phyloP scores from a whole-genome alignment of 2,113 vertebrate genomes.

The Xiphophorus hellerii region DNA sequence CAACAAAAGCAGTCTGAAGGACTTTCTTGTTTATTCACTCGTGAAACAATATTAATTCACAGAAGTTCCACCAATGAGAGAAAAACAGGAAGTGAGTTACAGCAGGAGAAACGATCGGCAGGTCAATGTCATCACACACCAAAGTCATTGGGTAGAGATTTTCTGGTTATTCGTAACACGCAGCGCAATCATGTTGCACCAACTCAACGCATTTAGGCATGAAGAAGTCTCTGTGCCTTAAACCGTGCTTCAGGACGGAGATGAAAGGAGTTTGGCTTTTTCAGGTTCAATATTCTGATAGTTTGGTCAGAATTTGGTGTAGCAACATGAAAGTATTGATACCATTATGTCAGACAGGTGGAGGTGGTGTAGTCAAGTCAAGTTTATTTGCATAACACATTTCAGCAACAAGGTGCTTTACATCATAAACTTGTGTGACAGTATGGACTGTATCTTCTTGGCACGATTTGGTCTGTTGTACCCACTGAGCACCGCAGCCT shows the following conservation, averaged over 20 bases:
- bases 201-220: too few species aligned
- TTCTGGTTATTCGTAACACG: too few species aligned
- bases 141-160: too few species aligned
- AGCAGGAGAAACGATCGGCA: constrained; percentile 8
- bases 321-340: background rate
- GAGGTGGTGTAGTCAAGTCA: background rate
- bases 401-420: too few species aligned
- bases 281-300: too few species aligned
- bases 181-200: too few species aligned
- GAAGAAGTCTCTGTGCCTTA: too few species aligned
- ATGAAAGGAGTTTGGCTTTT: too few species aligned
- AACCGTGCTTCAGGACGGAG: too few species aligned
- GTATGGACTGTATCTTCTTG: background rate
- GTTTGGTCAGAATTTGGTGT: background rate
- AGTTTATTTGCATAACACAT: too few species aligned
- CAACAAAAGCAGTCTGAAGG: constrained; percentile 14
- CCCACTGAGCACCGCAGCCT: background rate
- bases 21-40: background rate
- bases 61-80: constrained; percentile 13
- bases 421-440: background rate
- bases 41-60: background rate
- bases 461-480: background rate
- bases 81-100: constrained; percentile 27
- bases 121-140: too few species aligned
- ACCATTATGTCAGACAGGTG: background rate